Evolutionary conservation across 2,888 invertebrate species (phyloP).

Genomic region (Trissonchulus sp.): DNA sequence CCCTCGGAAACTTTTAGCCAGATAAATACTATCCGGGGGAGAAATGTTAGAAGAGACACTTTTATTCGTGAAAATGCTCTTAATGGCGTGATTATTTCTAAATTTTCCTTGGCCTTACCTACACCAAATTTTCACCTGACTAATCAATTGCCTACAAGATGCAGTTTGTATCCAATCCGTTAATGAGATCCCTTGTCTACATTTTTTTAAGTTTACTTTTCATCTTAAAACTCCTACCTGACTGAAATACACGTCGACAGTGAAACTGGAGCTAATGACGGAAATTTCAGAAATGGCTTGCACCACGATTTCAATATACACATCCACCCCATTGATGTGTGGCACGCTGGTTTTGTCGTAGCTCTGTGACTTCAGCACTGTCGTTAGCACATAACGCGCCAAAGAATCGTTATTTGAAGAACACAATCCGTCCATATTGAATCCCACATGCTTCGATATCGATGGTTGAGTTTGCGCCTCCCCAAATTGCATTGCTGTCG

Average conservation of each 20-base stretch:
- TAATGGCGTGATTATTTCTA: too few species aligned
- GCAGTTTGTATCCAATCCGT: too few species aligned
- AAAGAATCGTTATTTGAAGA: not conserved
- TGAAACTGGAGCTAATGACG: conserved; percentile 25
- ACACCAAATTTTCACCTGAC: too few species aligned
- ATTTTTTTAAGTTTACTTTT: too few species aligned
- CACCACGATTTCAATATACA: conserved; percentile 19
- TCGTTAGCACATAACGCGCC: conserved; percentile 25
- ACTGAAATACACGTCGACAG: conserved; percentile 17
- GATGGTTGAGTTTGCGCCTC: not conserved
- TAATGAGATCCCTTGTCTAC: too few species aligned
- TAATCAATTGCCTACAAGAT: too few species aligned
- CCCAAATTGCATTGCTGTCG: not conserved
- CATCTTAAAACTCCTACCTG: too few species aligned
- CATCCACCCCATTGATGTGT: not conserved
- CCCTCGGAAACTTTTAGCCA: too few species aligned
- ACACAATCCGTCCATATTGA: not conserved
- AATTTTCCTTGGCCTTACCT: too few species aligned
- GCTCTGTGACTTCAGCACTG: not conserved
- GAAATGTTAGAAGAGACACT: too few species aligned
- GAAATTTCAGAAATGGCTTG: conserved; percentile 25
- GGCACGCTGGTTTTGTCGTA: conserved; percentile 26
- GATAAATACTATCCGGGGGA: too few species aligned
- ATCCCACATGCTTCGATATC: not conserved
- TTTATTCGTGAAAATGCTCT: too few species aligned